Conservation (phyloP, 2,888 invertebrate genomes). For the Troilus luridus region DNA sequence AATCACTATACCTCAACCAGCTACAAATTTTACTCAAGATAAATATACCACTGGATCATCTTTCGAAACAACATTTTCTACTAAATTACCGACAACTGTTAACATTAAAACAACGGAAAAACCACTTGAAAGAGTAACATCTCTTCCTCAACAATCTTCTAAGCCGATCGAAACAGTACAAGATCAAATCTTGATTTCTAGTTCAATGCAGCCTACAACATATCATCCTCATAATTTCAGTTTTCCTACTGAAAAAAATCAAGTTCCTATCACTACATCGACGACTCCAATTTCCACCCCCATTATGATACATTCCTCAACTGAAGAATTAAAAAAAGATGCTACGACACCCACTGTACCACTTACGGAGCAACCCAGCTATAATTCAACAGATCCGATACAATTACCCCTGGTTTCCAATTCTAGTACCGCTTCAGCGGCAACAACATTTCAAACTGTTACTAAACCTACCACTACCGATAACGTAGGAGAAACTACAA, state of each 20-base stretch:
- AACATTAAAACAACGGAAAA: conserved; percentile 48
- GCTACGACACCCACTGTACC: not conserved
- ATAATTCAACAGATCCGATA: not conserved
- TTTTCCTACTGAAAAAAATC: conserved; percentile 34
- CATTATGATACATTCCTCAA: not conserved
- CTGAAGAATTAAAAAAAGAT: conserved; percentile 1
- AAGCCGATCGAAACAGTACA: not conserved
- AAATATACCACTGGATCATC: conserved; percentile 35
- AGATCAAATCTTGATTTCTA: conserved; percentile 19
- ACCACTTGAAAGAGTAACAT: conserved; percentile 42
- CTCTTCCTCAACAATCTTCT: not conserved
- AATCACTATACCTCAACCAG: not conserved
- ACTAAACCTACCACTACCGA: conserved; percentile 38
- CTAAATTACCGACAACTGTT: not conserved
- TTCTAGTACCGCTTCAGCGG: not conserved
- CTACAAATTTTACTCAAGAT: not conserved
- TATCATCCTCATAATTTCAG: conserved; percentile 58
- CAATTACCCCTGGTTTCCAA: not conserved
- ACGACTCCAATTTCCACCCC: conserved; percentile 25
- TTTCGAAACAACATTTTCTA: not conserved
- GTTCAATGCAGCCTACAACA: conserved; percentile 44
- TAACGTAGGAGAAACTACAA: not conserved
- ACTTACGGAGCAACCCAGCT: conserved; percentile 26
- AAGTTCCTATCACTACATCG: not conserved
- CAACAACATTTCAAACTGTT: not conserved